Evolutionary conservation across 2,797 vertebrate genomes (phyloP).

Genomic region (Premnoplex brunnescens): DNA sequence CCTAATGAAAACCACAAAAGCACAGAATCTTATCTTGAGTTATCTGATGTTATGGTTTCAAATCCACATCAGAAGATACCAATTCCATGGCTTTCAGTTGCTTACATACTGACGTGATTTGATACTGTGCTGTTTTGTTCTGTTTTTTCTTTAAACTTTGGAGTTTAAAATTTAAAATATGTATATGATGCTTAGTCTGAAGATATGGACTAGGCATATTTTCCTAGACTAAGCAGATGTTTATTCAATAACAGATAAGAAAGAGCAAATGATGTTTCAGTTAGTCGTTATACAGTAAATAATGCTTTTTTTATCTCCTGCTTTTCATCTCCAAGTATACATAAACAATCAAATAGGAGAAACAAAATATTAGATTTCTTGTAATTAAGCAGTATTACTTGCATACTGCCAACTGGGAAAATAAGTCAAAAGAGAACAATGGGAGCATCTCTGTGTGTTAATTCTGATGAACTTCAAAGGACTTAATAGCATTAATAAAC

Average conservation of each 20-base stretch:
- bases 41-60: background rate
- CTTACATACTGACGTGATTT: constrained; percentile 22
- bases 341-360: background rate
- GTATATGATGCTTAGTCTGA: background rate
- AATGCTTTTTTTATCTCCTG: background rate
- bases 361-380: background rate
- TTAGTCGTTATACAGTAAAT: background rate
- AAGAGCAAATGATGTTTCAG: background rate
- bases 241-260: background rate
- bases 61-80: constrained; percentile 17
- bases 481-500: background rate
- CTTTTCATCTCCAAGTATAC: background rate
- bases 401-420: background rate
- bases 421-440: background rate
- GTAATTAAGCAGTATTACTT: background rate
- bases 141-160: background rate
- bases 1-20: background rate
- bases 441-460: background rate
- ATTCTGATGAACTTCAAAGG: background rate
- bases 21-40: background rate
- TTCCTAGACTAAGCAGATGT: background rate
- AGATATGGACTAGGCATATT: background rate
- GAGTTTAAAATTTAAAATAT: background rate
- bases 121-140: background rate
- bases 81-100: background rate